These are phyloP conservation scores for Phoxinus dragarum DNA, from an alignment of 2,797 vertebrate genomes.

Conservation along the genomic window DNA sequence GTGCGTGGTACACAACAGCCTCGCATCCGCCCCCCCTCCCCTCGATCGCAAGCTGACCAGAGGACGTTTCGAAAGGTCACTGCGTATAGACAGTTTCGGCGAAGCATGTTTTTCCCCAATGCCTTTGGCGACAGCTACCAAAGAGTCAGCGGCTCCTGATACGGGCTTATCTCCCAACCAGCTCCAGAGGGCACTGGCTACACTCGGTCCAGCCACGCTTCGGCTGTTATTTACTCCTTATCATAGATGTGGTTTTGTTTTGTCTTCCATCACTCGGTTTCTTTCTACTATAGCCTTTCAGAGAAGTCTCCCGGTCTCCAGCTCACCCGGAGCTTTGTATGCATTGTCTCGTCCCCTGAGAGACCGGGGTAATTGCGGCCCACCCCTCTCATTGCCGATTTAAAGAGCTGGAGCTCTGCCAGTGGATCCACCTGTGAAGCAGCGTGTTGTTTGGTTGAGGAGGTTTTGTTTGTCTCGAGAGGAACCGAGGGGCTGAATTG, in stretches of 20 bases:
- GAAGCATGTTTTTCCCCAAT: constrained; percentile 31
- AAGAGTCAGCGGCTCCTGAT: constrained; percentile 72
- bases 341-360: constrained; percentile 27
- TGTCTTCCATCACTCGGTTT: constrained; percentile 39
- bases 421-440: constrained; percentile 57
- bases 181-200: constrained; percentile 71
- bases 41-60: constrained; percentile 69
- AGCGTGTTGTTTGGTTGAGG: constrained; percentile 61
- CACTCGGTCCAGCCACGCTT: constrained; percentile 68
- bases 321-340: constrained; percentile 21
- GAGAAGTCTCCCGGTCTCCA: constrained; percentile 31
- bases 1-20: constrained; percentile 37
- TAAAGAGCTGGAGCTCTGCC: constrained; percentile 70
- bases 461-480: constrained; percentile 63
- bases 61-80: constrained; percentile 79
- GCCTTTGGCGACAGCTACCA: constrained; percentile 59
- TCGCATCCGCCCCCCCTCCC: constrained; percentile 65
- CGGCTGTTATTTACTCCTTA: constrained; percentile 69
- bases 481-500: constrained; percentile 59
- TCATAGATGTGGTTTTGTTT: constrained; percentile 61
- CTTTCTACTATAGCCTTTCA: constrained; percentile 58
- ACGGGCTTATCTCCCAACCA: constrained; percentile 72
- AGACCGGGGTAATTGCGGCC: constrained; percentile 67
- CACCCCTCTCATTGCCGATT: constrained; percentile 62
- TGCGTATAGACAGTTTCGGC: constrained; percentile 60